These are phyloP conservation scores for Procambarus clarkii DNA, from an alignment of 1,140 invertebrate species.

Conservation along the genomic window DNA sequence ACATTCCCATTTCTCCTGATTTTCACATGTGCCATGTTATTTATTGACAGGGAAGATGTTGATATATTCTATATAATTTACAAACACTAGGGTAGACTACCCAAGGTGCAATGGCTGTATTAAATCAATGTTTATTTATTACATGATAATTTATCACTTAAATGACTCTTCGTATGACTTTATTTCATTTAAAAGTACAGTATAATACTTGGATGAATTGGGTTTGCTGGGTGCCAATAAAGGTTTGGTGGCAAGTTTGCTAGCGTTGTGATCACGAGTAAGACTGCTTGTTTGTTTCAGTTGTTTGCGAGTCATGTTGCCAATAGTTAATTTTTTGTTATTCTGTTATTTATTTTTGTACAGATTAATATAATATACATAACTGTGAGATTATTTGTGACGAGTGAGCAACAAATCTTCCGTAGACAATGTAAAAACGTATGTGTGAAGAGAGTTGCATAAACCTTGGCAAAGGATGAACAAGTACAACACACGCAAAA, in stretches of 20 bases:
- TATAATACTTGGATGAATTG: background rate
- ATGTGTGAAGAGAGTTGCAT: background rate
- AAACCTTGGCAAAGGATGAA: slow-evolving; percentile 45
- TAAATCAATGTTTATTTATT: background rate
- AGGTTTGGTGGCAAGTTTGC: background rate
- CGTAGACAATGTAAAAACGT: slow-evolving; percentile 1
- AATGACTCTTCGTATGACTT: background rate
- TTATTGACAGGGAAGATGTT: background rate
- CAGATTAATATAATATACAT: background rate
- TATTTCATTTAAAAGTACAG: background rate
- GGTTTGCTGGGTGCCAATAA: background rate
- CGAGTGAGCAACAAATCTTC: slow-evolving; percentile 30
- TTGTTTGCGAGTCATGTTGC: slow-evolving; percentile 15
- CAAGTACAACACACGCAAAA: slow-evolving; percentile 50
- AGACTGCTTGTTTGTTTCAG: background rate
- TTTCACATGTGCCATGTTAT: slow-evolving; percentile 1
- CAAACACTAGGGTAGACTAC: background rate
- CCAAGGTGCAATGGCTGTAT: background rate
- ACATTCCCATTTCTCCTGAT: slow-evolving; percentile 6
- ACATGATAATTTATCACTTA: background rate
- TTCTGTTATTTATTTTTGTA: slow-evolving; percentile 22
- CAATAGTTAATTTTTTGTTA: slow-evolving; percentile 31
- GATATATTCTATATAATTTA: background rate
- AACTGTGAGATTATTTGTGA: slow-evolving; percentile 3
- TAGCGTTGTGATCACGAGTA: background rate